Evolutionary conservation across 2,888 invertebrate species (phyloP).

Genomic region (Cephonodes hylas): DNA sequence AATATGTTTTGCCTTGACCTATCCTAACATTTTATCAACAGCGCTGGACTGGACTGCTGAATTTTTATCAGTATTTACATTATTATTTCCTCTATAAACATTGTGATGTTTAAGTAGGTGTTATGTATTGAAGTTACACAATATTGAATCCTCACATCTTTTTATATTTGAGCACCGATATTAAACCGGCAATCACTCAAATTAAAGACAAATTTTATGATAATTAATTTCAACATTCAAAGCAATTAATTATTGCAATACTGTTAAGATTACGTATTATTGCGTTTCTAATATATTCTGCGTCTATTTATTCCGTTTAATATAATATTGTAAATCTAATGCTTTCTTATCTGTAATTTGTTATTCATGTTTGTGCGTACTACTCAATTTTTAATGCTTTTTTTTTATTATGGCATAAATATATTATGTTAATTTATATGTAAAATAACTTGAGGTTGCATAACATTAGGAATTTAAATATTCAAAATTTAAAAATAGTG

Average conservation of each 20-base stretch:
- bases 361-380: neutral
- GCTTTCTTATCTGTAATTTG: neutral
- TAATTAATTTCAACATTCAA: neutral
- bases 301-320: neutral
- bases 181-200: too few relatives aligned
- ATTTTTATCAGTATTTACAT: constrained; percentile 42
- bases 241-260: neutral
- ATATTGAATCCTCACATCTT: neutral
- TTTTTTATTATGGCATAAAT: neutral
- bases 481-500: neutral
- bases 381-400: neutral
- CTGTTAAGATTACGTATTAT: neutral
- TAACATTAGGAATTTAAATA: neutral
- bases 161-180: neutral
- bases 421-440: neutral
- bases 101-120: neutral
- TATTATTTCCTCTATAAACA: constrained; percentile 32
- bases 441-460: neutral
- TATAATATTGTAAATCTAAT: constrained; percentile 1
- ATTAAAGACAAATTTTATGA: neutral
- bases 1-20: constrained; percentile 68
- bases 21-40: constrained; percentile 73
- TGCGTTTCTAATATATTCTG: neutral
- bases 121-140: neutral
- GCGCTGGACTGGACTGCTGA: constrained; percentile 40